These are phyloP conservation scores for Agapornis canus DNA, from an alignment of 2,797 vertebrate species.

Conservation along the genomic window DNA sequence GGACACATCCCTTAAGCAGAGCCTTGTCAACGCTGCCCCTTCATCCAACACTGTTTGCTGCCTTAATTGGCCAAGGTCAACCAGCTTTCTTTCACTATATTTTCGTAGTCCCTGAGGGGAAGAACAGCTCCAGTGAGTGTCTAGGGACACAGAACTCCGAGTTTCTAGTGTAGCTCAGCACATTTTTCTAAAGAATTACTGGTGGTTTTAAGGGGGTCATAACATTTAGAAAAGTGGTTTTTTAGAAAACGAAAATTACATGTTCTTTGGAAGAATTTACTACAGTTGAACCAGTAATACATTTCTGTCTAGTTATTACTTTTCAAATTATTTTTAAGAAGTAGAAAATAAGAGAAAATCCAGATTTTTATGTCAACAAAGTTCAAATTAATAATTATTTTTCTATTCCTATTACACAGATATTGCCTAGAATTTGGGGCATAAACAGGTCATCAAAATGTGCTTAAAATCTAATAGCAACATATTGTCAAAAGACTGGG, in stretches of 20 bases:
- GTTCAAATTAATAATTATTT: background rate
- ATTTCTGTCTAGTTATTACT: background rate
- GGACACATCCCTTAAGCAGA: background rate
- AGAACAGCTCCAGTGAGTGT: background rate
- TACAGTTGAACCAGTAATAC: background rate
- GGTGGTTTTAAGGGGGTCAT: background rate
- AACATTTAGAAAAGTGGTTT: background rate
- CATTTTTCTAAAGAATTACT: background rate
- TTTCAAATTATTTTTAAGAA: background rate
- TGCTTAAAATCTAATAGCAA: constrained; percentile 6
- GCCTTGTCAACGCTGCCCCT: background rate
- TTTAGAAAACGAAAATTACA: background rate
- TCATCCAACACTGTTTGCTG: background rate
- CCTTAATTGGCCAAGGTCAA: constrained; percentile 72
- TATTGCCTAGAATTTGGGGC: background rate
- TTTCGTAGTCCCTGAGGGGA: constrained; percentile 18
- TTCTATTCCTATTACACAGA: background rate
- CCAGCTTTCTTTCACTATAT: background rate
- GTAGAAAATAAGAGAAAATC: background rate
- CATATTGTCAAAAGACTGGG: background rate
- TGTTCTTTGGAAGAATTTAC: background rate
- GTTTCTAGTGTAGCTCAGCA: background rate
- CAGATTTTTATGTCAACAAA: background rate
- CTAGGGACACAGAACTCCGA: background rate
- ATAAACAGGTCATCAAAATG: background rate